Evolutionary conservation across 2,797 vertebrate genomes (phyloP).

Genomic region (Limnodromus scolopaceus): DNA sequence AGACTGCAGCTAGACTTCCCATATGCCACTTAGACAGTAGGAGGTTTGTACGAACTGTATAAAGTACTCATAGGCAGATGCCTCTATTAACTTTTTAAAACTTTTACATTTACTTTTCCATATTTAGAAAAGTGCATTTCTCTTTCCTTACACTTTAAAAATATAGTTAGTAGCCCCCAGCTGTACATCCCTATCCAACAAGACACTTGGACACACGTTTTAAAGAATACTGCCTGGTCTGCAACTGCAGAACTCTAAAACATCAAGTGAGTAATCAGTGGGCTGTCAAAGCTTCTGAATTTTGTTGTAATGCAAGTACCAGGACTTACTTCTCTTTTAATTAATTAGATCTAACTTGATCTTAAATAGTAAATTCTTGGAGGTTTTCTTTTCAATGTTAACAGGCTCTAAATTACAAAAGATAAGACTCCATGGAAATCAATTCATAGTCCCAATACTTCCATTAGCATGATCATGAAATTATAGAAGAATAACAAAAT

Average conservation of each 20-base stretch:
- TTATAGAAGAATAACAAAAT: constrained; percentile 72
- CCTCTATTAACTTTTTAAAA: not conserved
- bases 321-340: constrained; percentile 59
- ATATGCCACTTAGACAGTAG: constrained; percentile 40
- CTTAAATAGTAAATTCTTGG: constrained; percentile 75
- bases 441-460: constrained; percentile 69
- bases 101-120: not conserved
- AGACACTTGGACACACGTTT: not conserved
- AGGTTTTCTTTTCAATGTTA: constrained; percentile 60
- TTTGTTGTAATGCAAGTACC: constrained; percentile 52
- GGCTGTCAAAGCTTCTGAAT: constrained; percentile 13
- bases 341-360: constrained; percentile 78
- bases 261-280: not conserved
- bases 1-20: constrained; percentile 42
- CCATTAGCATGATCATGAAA: constrained; percentile 70
- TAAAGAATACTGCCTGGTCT: not conserved
- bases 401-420: constrained; percentile 73
- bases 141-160: not conserved
- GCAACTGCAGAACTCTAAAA: not conserved
- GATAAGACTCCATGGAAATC: constrained; percentile 64
- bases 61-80: constrained; percentile 15
- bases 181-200: not conserved
- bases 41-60: not conserved
- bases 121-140: not conserved
- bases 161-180: not conserved